phyloP scores from a whole-genome alignment of 2,888 invertebrate species.

The Macropis europaea region DNA sequence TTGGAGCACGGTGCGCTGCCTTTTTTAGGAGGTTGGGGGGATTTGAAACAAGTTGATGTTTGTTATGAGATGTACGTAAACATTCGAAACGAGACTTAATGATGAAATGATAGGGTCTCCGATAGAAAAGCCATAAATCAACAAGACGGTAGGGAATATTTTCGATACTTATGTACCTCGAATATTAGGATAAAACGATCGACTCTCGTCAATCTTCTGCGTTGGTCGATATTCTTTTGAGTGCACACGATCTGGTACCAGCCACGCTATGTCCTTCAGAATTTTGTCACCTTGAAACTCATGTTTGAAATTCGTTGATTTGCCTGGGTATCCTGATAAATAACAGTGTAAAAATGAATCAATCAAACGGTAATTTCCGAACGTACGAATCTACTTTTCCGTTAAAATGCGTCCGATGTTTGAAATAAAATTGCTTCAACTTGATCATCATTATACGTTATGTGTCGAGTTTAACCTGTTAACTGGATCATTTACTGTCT shows the following conservation, averaged over 20 bases:
- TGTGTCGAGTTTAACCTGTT: too few relatives aligned
- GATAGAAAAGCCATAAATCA: background rate
- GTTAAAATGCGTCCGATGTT: too few relatives aligned
- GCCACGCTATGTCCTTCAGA: constrained; percentile 40
- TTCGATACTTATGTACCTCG: constrained; percentile 36
- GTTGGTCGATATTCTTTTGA: constrained; percentile 40
- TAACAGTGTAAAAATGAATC: constrained; percentile 3
- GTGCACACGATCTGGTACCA: constrained; percentile 31
- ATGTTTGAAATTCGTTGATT: constrained; percentile 23
- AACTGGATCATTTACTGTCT: too few relatives aligned
- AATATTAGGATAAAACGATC: constrained; percentile 18
- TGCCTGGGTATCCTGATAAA: constrained; percentile 18
- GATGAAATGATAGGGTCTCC: background rate
- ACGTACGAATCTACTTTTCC: too few relatives aligned
- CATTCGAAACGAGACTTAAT: background rate
- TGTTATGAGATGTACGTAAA: background rate
- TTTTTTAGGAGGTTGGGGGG: background rate
- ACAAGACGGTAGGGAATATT: background rate
- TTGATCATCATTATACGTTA: too few relatives aligned
- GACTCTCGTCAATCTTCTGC: constrained; percentile 46
- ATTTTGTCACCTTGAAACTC: constrained; percentile 50
- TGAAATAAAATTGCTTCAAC: too few relatives aligned
- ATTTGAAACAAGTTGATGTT: background rate
- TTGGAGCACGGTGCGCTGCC: background rate
- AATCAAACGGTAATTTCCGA: constrained; percentile 12